Percentiles rank a stretch among this genome's conserved stretches.
Evolutionary conservation across 2,888 invertebrate genomes (phyloP).

Genomic region (Oasisia sp.): DNA sequence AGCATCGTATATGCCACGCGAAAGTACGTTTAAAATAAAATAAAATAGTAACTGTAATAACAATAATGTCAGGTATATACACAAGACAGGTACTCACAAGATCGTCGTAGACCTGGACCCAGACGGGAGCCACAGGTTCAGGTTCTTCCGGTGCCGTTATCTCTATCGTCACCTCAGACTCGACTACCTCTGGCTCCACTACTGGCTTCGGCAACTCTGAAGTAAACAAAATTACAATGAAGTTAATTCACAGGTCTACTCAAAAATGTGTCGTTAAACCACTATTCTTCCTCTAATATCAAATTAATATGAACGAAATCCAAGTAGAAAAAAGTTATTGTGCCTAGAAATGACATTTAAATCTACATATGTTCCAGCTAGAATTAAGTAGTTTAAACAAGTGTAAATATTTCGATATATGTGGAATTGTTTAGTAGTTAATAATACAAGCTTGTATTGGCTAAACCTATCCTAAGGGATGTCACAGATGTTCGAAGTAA

Average conservation of each 20-base stretch:
- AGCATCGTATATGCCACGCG: too few relatives aligned
- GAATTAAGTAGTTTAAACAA: neutral
- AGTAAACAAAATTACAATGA: neutral
- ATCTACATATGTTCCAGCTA: neutral
- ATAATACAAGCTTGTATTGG: neutral
- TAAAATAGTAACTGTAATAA: too few relatives aligned
- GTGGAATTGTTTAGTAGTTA: neutral
- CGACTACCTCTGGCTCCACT: neutral
- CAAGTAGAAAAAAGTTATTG: neutral
- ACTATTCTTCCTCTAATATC: neutral
- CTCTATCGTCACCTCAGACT: neutral
- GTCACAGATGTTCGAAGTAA: conserved; percentile 19
- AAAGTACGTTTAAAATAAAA: too few relatives aligned
- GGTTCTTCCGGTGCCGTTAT: neutral
- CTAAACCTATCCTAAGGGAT: neutral
- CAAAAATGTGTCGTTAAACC: neutral
- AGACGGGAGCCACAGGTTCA: neutral
- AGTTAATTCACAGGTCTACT: neutral
- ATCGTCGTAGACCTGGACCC: neutral
- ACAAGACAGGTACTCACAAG: neutral
- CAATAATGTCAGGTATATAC: neutral
- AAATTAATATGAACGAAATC: neutral
- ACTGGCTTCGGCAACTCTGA: conserved; percentile 1
- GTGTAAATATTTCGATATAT: neutral
- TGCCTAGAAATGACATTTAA: neutral